These are phyloP conservation scores for Calidris pugnax DNA, from an alignment of 2,113 vertebrate genomes.

Conservation along the genomic window DNA sequence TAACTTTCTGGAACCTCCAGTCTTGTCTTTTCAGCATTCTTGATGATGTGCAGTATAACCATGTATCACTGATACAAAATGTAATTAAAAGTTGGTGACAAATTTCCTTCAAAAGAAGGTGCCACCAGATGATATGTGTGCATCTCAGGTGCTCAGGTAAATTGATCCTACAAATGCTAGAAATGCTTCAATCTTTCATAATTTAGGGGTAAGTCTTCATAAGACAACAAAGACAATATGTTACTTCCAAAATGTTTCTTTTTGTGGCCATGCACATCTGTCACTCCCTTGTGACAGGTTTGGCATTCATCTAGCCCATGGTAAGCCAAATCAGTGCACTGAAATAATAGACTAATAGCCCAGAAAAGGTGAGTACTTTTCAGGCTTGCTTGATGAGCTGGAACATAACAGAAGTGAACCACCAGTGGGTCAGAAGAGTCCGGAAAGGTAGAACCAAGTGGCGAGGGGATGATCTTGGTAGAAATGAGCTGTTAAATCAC, in stretches of 20 bases:
- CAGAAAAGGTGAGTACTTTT: background rate
- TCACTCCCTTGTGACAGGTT: background rate
- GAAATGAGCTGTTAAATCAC: background rate
- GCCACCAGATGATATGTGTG: background rate
- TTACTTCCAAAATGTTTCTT: background rate
- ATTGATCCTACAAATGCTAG: background rate
- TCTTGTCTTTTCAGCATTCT: background rate
- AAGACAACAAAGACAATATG: background rate
- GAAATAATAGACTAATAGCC: background rate
- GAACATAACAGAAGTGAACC: background rate
- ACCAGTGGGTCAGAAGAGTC: background rate
- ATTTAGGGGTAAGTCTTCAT: background rate
- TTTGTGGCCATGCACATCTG: background rate
- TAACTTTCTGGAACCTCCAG: background rate
- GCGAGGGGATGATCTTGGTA: background rate
- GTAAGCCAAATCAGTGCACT: background rate
- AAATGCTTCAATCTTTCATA: background rate
- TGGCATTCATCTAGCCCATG: background rate
- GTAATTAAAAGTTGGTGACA: background rate
- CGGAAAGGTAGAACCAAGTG: background rate
- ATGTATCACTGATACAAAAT: background rate
- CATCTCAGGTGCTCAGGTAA: background rate
- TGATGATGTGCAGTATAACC: background rate
- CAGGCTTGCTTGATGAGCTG: background rate
- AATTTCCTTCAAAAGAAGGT: background rate